phyloP scores from a whole-genome alignment of 2,113 vertebrate genomes.

The Saguinus imperator region DNA sequence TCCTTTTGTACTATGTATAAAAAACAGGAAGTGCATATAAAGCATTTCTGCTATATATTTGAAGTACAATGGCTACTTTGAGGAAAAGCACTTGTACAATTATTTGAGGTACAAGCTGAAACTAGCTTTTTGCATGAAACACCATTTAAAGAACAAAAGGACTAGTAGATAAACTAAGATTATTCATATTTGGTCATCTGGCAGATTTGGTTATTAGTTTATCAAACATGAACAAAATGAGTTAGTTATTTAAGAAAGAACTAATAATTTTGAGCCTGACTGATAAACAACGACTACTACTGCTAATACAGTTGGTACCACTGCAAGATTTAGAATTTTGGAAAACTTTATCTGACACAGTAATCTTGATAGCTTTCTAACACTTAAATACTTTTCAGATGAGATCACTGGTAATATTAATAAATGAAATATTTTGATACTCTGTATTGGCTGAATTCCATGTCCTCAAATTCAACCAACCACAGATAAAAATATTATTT shows the following conservation, averaged over 20 bases:
- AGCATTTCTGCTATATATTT: neutral
- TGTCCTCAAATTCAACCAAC: neutral
- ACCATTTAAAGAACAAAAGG: neutral
- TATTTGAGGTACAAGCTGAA: neutral
- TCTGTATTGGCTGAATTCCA: neutral
- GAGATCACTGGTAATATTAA: neutral
- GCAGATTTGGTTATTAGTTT: neutral
- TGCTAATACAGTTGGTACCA: too few relatives aligned
- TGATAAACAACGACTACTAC: too few relatives aligned
- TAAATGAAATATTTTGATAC: neutral
- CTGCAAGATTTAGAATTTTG: neutral
- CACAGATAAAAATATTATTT: neutral
- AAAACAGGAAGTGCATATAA: neutral
- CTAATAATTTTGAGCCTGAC: neutral
- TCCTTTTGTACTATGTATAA: neutral
- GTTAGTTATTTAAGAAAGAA: neutral
- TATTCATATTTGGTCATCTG: neutral
- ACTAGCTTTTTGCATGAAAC: neutral
- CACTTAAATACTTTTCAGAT: neutral
- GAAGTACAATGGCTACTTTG: neutral
- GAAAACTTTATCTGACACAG: neutral
- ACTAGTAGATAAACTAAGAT: neutral
- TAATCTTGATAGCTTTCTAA: neutral
- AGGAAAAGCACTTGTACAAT: neutral
- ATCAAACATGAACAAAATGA: slow-evolving; percentile 28